These are phyloP conservation scores for Ginglymostoma cirratum DNA, from an alignment of 2,113 vertebrate genomes.

Conservation along the genomic window DNA sequence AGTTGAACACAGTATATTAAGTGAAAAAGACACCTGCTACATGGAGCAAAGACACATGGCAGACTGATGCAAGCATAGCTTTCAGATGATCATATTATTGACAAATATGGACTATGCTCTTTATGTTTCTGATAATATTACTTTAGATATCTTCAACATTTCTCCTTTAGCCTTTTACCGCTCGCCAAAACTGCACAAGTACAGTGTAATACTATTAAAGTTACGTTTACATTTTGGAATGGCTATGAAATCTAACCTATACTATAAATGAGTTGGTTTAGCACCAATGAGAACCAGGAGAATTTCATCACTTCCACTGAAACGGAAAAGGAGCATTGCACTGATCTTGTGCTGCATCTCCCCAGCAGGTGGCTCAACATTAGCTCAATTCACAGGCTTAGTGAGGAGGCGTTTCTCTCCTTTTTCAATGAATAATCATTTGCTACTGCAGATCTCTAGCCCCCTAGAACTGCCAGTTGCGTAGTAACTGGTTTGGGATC, in stretches of 20 bases:
- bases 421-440: background rate
- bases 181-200: background rate
- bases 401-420: background rate
- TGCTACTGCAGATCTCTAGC: background rate
- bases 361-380: conserved; percentile 19
- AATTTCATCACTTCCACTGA: background rate
- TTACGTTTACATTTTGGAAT: background rate
- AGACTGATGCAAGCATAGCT: background rate
- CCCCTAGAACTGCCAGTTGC: background rate
- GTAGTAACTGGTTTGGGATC: background rate
- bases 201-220: background rate
- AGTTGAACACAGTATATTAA: background rate
- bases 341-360: background rate
- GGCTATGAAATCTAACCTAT: background rate
- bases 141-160: background rate
- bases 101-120: background rate
- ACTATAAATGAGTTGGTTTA: background rate
- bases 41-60: background rate
- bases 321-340: background rate
- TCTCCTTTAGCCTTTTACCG: background rate
- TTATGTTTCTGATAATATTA: background rate
- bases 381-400: background rate
- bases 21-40: background rate
- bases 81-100: background rate
- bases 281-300: background rate